Percentiles rank a stretch among this genome's conserved stretches.
These are phyloP conservation scores for Ibidorhyncha struthersii DNA, from an alignment of 2,113 vertebrate species.

Conservation along the genomic window DNA sequence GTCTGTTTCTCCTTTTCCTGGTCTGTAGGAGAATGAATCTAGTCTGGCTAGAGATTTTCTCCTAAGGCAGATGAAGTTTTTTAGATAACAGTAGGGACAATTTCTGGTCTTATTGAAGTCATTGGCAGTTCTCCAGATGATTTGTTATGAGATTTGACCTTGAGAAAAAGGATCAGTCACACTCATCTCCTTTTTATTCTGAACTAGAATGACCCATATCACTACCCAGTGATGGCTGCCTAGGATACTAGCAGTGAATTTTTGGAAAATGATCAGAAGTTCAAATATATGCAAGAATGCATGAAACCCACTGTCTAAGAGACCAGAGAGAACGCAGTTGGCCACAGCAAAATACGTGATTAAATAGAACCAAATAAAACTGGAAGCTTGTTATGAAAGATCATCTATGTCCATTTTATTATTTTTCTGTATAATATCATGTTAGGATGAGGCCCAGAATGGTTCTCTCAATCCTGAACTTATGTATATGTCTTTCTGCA, in stretches of 20 bases:
- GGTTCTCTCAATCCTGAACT: neutral
- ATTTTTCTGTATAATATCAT: neutral
- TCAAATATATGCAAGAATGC: conserved; percentile 66
- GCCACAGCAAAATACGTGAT: neutral
- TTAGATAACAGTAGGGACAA: conserved; percentile 26
- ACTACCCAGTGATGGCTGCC: conserved; percentile 47
- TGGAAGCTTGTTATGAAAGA: neutral
- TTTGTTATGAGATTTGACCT: conserved; percentile 62
- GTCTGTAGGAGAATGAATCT: neutral
- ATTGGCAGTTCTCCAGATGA: conserved; percentile 35
- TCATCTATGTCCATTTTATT: neutral
- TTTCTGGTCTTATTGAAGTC: conserved; percentile 45
- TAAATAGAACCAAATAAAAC: conserved; percentile 19
- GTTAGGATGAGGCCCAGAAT: neutral
- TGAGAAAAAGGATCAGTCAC: conserved; percentile 57
- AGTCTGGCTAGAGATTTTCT: conserved; percentile 42
- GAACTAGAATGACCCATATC: conserved; percentile 55
- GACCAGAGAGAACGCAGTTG: neutral
- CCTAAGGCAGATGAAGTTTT: neutral
- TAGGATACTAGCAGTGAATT: conserved; percentile 63
- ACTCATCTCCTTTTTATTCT: conserved; percentile 51
- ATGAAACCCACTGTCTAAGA: conserved; percentile 38
- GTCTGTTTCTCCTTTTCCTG: neutral
- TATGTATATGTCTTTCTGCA: neutral
- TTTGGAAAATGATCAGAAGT: conserved; percentile 57